Base-by-base conservation (phyloP, 1,140 invertebrate species). In the Helicoverpa zea region DNA sequence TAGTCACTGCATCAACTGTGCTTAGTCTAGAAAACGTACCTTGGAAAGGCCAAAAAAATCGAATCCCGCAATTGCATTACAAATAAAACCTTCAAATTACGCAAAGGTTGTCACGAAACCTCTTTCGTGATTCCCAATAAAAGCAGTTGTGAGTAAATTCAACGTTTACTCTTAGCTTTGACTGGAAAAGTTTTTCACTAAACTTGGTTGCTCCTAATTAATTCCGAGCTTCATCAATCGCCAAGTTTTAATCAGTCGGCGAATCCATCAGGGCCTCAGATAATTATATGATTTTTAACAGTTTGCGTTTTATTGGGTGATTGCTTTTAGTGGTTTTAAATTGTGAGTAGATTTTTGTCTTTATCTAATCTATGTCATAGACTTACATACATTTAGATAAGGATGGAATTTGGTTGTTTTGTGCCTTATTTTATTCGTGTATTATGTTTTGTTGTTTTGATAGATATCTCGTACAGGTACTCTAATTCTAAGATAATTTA, bases 211-310 rank as follows among this genome's bases (percentile, higher is more conserved):
- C 83, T 79, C 86, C 85, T 89, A 90, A 90, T 91, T 91, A 91
- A 92, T 92, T 90, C 81, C 81, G 75, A 81, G 80, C 84, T 79
- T 86, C 88, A 86, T 90, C 91, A 87, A 88, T 90, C 84, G 81
- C 70, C 51, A 84, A 86, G 83, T 87, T 89, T 88, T 87, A 86
- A 86, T 85, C 86, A 81, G 76, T 52, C 56, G 61, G 11, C 59
- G 72, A 75, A 73, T 76, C 78, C 64, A 76, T 35, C 47, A 30
- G 58, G 63, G 51, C 49, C 12, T 10, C 29, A 72, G 66, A 35
- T 63, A 82, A 84, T 76, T 78, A 79, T 68, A 59, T 75, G 29
- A 66, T 66, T 72, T 81, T 63, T 61, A 30, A 58, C 30, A 18
- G 51, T 13, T 49, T 10, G 14, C 13, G 47, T 47, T 56, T 68